Evolutionary conservation across 1,140 invertebrate species (phyloP).

Genomic region (Pygmarrhopalites habei): DNA sequence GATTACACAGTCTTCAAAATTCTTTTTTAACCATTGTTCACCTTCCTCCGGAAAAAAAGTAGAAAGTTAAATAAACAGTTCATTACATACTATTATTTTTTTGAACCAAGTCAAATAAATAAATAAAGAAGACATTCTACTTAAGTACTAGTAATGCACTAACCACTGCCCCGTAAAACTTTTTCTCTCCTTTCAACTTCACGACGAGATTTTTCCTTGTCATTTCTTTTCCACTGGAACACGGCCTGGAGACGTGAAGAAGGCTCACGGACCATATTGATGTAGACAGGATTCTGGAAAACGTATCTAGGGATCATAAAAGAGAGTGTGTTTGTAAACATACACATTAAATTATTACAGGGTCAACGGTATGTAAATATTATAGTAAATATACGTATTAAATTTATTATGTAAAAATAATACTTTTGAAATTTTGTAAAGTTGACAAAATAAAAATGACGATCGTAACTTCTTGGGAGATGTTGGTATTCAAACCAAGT

Average conservation of each 20-base stretch:
- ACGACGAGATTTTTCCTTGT: conserved; percentile 19
- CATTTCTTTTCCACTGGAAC: conserved; percentile 42
- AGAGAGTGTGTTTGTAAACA: too few species aligned
- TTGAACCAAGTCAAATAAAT: too few species aligned
- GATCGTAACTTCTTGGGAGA: conserved; percentile 47
- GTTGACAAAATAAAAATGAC: conserved; percentile 58
- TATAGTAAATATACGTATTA: too few species aligned
- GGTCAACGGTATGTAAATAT: too few species aligned
- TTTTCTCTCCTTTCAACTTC: conserved; percentile 26
- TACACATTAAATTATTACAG: too few species aligned
- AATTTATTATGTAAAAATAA: too few species aligned
- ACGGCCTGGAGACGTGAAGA: conserved; percentile 44
- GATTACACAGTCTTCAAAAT: conserved; percentile 46
- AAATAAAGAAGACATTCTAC: too few species aligned
- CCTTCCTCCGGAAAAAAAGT: conserved; percentile 14
- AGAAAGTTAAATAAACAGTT: too few species aligned
- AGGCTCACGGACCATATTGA: conserved; percentile 60
- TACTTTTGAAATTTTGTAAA: conserved; percentile 47
- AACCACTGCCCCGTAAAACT: conserved; percentile 40
- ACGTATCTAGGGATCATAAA: conserved; percentile 19
- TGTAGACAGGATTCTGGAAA: conserved; percentile 50
- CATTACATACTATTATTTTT: too few species aligned
- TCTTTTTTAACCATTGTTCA: conserved; percentile 25
- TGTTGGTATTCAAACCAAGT: conserved; percentile 44
- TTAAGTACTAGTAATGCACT: neutral